Conservation (phyloP, 2,888 invertebrate genomes). For the Drosophila fungiperda region DNA sequence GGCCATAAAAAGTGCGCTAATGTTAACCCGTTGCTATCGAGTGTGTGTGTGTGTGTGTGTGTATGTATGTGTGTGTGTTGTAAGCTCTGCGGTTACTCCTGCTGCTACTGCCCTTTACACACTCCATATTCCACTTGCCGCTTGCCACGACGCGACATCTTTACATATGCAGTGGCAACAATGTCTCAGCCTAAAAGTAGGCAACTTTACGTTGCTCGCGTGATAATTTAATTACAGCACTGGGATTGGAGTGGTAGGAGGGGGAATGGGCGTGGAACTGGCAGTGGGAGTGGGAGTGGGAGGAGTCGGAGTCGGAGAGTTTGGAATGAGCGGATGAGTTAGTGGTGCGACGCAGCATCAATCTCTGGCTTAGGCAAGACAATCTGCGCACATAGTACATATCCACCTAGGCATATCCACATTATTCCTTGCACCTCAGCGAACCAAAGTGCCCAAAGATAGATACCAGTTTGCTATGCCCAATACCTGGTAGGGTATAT, state of each 20-base stretch:
- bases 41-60: constrained; percentile 3
- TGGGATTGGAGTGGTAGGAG: constrained; percentile 23
- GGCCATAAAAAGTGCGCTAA: constrained; percentile 77
- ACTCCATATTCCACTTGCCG: background rate
- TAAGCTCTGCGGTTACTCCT: background rate
- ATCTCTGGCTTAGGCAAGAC: constrained; percentile 72
- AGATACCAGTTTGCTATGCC: constrained; percentile 4
- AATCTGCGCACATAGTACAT: constrained; percentile 48
- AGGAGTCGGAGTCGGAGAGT: background rate
- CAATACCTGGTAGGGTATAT: background rate
- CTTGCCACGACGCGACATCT: constrained; percentile 28
- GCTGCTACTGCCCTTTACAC: background rate
- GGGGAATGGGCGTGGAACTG: background rate
- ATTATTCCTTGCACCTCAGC: constrained; percentile 52
- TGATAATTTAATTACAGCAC: constrained; percentile 75
- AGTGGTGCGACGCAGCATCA: constrained; percentile 55
- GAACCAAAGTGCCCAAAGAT: constrained; percentile 29
- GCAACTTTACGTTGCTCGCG: constrained; percentile 65
- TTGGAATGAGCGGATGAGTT: constrained; percentile 17
- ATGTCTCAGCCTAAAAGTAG: constrained; percentile 63
- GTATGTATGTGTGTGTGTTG: constrained; percentile 4
- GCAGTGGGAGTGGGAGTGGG: background rate
- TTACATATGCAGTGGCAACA: constrained; percentile 45
- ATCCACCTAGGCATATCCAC: constrained; percentile 28
- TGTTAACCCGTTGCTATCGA: constrained; percentile 70